Evolutionary conservation across 2,113 vertebrate species (phyloP), one percentile per base, ranked within the genome.

Genomic region (Hyaena hyaena): DNA sequence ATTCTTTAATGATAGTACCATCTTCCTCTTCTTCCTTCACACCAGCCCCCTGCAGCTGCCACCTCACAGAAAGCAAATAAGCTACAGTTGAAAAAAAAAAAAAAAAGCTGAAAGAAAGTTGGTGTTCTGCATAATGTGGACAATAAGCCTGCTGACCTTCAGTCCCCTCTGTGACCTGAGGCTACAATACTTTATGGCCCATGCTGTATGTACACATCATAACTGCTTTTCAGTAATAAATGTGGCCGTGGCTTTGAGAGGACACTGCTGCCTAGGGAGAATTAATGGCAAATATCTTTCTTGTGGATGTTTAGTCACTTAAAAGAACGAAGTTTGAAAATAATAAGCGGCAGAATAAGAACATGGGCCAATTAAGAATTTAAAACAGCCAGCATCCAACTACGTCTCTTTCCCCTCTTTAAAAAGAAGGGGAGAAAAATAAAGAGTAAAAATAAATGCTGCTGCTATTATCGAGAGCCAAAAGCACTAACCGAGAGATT

Each of bases 1-100:
- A 97, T 98, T 98, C 97, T 97, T 98, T 98, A 98, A 98, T 97
- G 98, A 97, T 94, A 96, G 73, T 76, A 97, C 97, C 43, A 7
- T 96, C 98, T 94, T 94, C 97, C 97, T 93, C 61, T 58, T 90
- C 84, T 77, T 86, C 89, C 21, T 93, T 93, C 68, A 73, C 81
- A 61, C 48, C 48, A 93, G 76, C 61, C 76, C 16, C 73, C 58
- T 63, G 61, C 24, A 90, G 82, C 77, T 86, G 69, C 61, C 43
- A 88, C 88, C 55, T 80, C n/a, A 0, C 79, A 96, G 76, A 86
- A 90, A 91, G 74, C 77, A 96, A 95, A 71, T 92, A 80, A 80
- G 26, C 97, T 96, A 86, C 92, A 93, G 69, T 98, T 76, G 23
- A n/a, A 55, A 48, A 97, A 95, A 97, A 97, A 93, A 90, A 55